Evolutionary conservation across 2,888 invertebrate species (phyloP).

Genomic region (Chydorus sphaericus): DNA sequence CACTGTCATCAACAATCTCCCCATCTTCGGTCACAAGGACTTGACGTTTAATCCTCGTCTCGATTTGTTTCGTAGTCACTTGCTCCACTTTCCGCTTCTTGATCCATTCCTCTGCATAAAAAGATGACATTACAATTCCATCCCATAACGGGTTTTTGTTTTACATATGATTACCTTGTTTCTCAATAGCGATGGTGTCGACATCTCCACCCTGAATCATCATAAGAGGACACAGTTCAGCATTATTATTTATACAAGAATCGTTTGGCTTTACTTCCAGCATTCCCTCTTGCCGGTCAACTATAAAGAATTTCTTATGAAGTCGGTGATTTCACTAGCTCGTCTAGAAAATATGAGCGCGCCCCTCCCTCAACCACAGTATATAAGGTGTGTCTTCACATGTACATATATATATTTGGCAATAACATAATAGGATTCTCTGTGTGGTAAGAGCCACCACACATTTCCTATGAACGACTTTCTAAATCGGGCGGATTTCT

Average conservation of each 20-base stretch:
- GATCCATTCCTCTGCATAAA: slow-evolving; percentile 76
- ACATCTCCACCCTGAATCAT: neutral
- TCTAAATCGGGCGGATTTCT: no score
- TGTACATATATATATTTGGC: no score
- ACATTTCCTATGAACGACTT: no score
- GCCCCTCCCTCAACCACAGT: no score
- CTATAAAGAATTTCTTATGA: no score
- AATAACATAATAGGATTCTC: no score
- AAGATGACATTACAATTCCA: neutral
- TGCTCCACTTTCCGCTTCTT: slow-evolving; percentile 79
- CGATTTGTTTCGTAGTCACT: slow-evolving; percentile 77
- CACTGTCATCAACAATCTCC: slow-evolving; percentile 73
- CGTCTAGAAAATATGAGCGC: no score
- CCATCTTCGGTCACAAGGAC: slow-evolving; percentile 69
- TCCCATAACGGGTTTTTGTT: neutral
- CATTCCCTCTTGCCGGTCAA: no score
- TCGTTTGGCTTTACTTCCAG: no score
- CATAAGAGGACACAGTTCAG: neutral
- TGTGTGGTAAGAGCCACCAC: no score
- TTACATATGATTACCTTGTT: neutral
- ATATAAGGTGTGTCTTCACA: no score
- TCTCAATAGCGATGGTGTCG: slow-evolving; percentile 1
- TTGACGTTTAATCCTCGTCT: slow-evolving; percentile 76
- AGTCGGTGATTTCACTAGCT: no score
- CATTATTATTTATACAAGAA: neutral